Conservation (phyloP, 2,797 vertebrate genomes). For the Esox masquinongy region DNA sequence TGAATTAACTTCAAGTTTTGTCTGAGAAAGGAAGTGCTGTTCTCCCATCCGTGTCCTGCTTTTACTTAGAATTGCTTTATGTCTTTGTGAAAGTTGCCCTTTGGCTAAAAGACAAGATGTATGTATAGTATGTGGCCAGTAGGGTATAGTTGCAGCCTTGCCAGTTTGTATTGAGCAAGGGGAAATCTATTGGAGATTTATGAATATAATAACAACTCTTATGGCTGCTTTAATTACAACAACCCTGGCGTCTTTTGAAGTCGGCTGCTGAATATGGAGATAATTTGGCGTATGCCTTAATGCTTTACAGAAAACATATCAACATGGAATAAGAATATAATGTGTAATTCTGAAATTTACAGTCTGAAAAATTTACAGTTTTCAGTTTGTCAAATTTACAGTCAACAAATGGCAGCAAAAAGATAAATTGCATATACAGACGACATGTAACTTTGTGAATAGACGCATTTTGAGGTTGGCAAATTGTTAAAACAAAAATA, state of each 20-base stretch:
- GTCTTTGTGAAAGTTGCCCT: neutral
- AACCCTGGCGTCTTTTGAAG: slow-evolving; percentile 53
- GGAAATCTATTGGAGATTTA: slow-evolving; percentile 69
- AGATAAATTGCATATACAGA: neutral
- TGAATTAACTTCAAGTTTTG: slow-evolving; percentile 43
- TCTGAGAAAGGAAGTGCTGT: slow-evolving; percentile 31
- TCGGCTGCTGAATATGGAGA: slow-evolving; percentile 61
- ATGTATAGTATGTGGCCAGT: slow-evolving; percentile 18
- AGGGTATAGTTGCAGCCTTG: slow-evolving; percentile 42
- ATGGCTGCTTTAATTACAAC: slow-evolving; percentile 70
- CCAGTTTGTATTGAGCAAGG: slow-evolving; percentile 61
- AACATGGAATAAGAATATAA: slow-evolving; percentile 60
- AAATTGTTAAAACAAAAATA: neutral
- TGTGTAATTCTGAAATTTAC: slow-evolving; percentile 44
- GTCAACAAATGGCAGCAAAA: slow-evolving; percentile 17
- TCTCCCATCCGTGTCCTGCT: neutral
- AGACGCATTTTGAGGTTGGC: neutral
- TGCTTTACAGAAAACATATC: slow-evolving; percentile 60
- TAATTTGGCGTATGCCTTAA: slow-evolving; percentile 60
- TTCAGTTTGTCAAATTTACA: slow-evolving; percentile 34
- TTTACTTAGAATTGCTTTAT: neutral
- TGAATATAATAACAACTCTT: slow-evolving; percentile 71
- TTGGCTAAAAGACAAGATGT: neutral
- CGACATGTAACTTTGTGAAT: neutral
- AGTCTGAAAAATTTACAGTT: too few species aligned